These are phyloP conservation scores for Choloepus hoffmanni DNA, from an alignment of 2,113 vertebrate genomes.

Conservation along the genomic window DNA sequence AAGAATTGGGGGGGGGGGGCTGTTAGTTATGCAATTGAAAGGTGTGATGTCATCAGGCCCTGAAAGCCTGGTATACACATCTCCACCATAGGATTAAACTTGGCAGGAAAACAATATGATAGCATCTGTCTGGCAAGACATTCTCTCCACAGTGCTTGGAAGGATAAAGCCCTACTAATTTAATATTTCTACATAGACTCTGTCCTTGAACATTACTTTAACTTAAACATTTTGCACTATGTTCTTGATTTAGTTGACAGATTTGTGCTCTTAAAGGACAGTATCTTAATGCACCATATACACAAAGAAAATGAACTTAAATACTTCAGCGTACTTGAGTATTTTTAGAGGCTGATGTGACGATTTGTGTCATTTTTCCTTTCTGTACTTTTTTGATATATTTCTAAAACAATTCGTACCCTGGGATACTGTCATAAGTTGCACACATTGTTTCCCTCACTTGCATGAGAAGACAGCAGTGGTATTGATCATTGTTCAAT, in stretches of 20 bases:
- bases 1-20: background rate
- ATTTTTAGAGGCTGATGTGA: conserved; percentile 25
- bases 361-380: conserved; percentile 55
- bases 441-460: conserved; percentile 38
- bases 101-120: background rate
- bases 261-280: conserved; percentile 40
- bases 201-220: conserved; percentile 50
- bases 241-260: conserved; percentile 31
- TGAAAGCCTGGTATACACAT: background rate
- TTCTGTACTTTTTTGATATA: background rate
- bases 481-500: conserved; percentile 36
- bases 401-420: conserved; percentile 55
- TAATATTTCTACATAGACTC: conserved; percentile 44
- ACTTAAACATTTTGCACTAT: conserved; percentile 32
- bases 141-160: background rate
- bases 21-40: background rate
- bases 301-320: conserved; percentile 23
- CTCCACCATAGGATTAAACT: background rate
- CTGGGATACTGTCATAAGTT: conserved; percentile 21
- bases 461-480: background rate
- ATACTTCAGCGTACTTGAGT: background rate
- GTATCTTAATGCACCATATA: background rate
- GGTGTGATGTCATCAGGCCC: background rate
- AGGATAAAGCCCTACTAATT: conserved; percentile 32
- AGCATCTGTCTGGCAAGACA: background rate